Evolutionary conservation across 2,797 vertebrate genomes (phyloP), one percentile per base, ranked within the genome.

Genomic region (Limnodromus scolopaceus): DNA sequence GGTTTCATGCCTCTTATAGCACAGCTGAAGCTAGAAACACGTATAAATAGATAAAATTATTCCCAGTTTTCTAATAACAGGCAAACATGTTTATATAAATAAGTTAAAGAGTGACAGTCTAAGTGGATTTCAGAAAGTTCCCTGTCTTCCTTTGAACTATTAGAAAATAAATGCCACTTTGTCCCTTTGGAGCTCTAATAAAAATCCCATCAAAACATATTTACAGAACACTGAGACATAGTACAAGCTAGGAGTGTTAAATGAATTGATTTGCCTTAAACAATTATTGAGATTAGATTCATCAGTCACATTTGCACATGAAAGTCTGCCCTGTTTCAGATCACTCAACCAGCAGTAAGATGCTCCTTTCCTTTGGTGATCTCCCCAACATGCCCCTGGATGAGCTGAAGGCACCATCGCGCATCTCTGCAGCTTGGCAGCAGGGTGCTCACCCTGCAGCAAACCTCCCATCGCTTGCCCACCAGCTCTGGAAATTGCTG

Each of bases 141-240:
- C 23, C 28, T 34, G 7, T 51, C 51, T 91, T 51, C 36, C 38
- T 84, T 69, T 46, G 54, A 84, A 82, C n/a, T 41, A 49, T 54
- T 65, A 69, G 61, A 19, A 74, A 77, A 80, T 75, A 92, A 78
- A 93, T 70, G 45, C n/a, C 92, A 38, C 69, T 79, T 74, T 63
- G 32, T 66, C 87, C 66, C 84, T 66, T 45, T 55, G 58, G 41
- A 93, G 8, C 36, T n/a, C 38, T 80, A 76, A 89, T 57, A 45
- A 94, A 90, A 96, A 93, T 61, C 38, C 51, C 72, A 92, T 92
- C 61, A 93, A 94, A 95, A 90, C 80, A 75, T 64, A 69, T 95
- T 91, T 94, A 70, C 32, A 64, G 84, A 82, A 88, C 10, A 12
- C 63, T 88, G 69, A 90, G 70, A 71, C 49, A 38, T 3, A 90